A percentile compares a stretch with the other conserved stretches of the same genome.
Conservation (phyloP, 2,888 invertebrate species). For the Lydus trimaculatus region DNA sequence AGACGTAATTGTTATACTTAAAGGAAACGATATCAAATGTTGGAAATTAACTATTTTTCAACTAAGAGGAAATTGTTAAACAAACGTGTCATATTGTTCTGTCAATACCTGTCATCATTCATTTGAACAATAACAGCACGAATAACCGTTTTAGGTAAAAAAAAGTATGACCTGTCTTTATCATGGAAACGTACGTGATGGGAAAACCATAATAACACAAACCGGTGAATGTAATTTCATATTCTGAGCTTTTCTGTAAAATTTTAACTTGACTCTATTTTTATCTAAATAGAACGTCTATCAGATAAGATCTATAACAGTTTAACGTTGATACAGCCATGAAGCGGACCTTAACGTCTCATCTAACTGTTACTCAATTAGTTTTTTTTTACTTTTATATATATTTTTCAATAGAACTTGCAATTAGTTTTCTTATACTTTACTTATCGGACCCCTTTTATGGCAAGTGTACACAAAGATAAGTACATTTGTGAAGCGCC, state of each 20-base stretch:
- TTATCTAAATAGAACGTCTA: neutral
- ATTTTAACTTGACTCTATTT: neutral
- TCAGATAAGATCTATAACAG: neutral
- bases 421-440: too few relatives aligned
- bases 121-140: conserved; percentile 14
- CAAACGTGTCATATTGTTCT: conserved; percentile 21
- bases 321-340: neutral
- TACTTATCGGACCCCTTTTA: too few relatives aligned
- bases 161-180: neutral
- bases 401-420: too few relatives aligned
- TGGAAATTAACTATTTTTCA: conserved; percentile 13
- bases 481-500: too few relatives aligned
- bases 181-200: neutral
- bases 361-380: too few relatives aligned
- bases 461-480: too few relatives aligned
- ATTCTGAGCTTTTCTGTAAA: neutral
- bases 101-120: conserved; percentile 19
- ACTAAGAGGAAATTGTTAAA: conserved; percentile 26
- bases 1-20: conserved; percentile 15
- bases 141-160: neutral
- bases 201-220: neutral
- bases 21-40: conserved; percentile 19
- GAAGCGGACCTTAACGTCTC: neutral
- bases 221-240: neutral
- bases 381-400: too few relatives aligned